Percentiles rank a stretch among this genome's conserved stretches.
phyloP scores from a whole-genome alignment of 2,888 invertebrate genomes.

The Mythimna pallens region DNA sequence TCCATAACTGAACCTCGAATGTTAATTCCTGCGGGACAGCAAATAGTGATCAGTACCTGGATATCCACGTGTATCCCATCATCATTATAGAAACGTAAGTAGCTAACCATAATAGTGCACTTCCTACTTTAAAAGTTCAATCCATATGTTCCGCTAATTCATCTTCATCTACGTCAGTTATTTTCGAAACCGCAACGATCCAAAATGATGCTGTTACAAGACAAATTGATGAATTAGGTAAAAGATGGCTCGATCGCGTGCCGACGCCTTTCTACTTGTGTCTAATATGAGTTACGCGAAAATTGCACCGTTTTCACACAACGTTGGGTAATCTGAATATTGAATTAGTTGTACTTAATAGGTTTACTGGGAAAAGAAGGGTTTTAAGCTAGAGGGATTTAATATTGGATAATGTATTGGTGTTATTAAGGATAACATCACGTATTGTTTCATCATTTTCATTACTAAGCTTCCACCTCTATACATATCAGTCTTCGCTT shows the following conservation, averaged over 20 bases:
- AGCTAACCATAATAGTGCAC: neutral
- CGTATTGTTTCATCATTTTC: neutral
- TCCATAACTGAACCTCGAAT: neutral
- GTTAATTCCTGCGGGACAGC: neutral
- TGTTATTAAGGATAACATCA: neutral
- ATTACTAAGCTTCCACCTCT: neutral
- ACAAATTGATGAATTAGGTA: conserved; percentile 58
- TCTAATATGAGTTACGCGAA: conserved; percentile 65
- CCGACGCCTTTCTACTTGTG: conserved; percentile 67
- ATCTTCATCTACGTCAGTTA: conserved; percentile 48
- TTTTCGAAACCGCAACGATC: conserved; percentile 43
- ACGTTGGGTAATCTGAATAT: conserved; percentile 46
- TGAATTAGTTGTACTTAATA: conserved; percentile 42
- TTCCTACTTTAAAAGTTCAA: conserved; percentile 45
- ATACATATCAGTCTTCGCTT: no score
- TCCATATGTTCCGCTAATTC: conserved; percentile 44
- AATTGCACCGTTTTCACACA: conserved; percentile 60
- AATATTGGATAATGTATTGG: neutral
- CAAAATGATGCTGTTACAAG: conserved; percentile 54
- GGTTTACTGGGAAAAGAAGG: conserved; percentile 1
- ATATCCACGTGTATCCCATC: conserved; percentile 2
- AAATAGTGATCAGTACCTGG: neutral
- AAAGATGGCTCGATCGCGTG: conserved; percentile 71
- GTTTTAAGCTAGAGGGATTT: neutral
- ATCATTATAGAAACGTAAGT: conserved; percentile 3